A percentile compares a stretch with the other conserved stretches of the same genome.
These are phyloP conservation scores for Meloidogyne exigua DNA, from an alignment of 1,140 invertebrate species.

Conservation along the genomic window DNA sequence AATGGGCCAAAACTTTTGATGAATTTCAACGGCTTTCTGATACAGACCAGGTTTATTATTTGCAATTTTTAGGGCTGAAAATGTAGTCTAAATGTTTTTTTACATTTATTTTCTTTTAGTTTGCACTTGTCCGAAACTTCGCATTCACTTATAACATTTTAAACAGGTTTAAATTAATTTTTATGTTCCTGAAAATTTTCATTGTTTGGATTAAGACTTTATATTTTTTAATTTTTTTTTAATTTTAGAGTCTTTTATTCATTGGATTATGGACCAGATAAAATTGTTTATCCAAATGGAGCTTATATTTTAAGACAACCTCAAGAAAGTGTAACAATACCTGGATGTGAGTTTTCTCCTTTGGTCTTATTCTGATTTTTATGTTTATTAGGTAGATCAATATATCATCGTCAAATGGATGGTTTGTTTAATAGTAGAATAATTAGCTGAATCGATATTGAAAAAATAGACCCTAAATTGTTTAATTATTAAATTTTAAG, in stretches of 20 bases:
- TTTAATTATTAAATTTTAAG: too few species aligned
- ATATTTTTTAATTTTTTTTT: neutral
- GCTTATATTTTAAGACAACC: slow-evolving; percentile 61
- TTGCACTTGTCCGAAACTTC: slow-evolving; percentile 59
- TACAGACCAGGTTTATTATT: slow-evolving; percentile 50
- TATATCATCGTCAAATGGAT: slow-evolving; percentile 66
- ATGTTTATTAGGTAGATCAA: slow-evolving; percentile 40
- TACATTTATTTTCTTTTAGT: slow-evolving; percentile 51
- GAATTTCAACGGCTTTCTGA: slow-evolving; percentile 47
- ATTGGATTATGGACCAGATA: slow-evolving; percentile 56
- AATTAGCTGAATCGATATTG: neutral
- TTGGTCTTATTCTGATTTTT: neutral
- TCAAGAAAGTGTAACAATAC: slow-evolving; percentile 58
- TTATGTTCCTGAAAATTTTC: neutral
- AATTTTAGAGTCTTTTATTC: neutral
- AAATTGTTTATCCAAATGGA: slow-evolving; percentile 62
- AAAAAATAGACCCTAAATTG: too few species aligned
- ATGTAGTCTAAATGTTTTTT: too few species aligned
- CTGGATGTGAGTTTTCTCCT: slow-evolving; percentile 48
- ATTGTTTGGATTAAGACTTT: neutral
- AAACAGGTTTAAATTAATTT: slow-evolving; percentile 54
- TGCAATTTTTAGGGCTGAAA: too few species aligned
- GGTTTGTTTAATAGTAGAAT: slow-evolving; percentile 65
- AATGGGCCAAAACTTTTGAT: slow-evolving; percentile 64
- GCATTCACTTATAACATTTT: slow-evolving; percentile 63